Percentiles rank a stretch among this genome's conserved stretches.
Conservation (phyloP, 1,140 invertebrate genomes). For the Chrysoperla carnea region DNA sequence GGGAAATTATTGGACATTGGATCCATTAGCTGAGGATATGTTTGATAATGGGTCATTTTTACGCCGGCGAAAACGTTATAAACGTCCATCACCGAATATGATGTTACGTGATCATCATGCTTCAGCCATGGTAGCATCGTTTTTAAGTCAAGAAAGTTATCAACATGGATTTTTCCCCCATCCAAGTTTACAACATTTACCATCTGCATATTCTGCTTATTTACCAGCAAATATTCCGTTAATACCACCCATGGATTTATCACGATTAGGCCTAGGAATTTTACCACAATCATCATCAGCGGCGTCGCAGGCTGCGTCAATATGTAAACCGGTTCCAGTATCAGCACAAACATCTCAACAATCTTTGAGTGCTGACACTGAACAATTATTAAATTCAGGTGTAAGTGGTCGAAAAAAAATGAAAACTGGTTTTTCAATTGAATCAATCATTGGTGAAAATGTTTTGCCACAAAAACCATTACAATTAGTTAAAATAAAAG, state of each 20-base stretch:
- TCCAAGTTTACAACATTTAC: conserved; percentile 21
- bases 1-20: conserved; percentile 97
- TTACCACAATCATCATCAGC: conserved; percentile 7
- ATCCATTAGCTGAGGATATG: conserved; percentile 96
- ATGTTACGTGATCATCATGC: conserved; percentile 26
- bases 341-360: conserved; percentile 23
- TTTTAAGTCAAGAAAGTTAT: conserved; percentile 17
- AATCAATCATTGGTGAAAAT: conserved; percentile 19
- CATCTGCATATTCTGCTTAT: conserved; percentile 16
- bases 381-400: conserved; percentile 11
- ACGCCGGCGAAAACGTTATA: conserved; percentile 85
- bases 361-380: conserved; percentile 14
- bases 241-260: conserved; percentile 20
- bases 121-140: conserved; percentile 18
- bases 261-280: conserved; percentile 13
- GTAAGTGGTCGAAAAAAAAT: conserved; percentile 14
- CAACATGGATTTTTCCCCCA: conserved; percentile 23
- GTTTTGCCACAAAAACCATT: conserved; percentile 6
- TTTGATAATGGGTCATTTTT: conserved; percentile 98
- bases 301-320: conserved; percentile 18
- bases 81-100: conserved; percentile 52
- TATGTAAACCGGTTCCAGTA: conserved; percentile 30
- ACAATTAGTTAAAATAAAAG: conserved; percentile 9
- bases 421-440: conserved; percentile 20
- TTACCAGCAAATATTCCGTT: conserved; percentile 14